A percentile compares a stretch with the other conserved stretches of the same genome.
phyloP scores from a whole-genome alignment of 1,140 invertebrate genomes.

The Anoplophora glabripennis region DNA sequence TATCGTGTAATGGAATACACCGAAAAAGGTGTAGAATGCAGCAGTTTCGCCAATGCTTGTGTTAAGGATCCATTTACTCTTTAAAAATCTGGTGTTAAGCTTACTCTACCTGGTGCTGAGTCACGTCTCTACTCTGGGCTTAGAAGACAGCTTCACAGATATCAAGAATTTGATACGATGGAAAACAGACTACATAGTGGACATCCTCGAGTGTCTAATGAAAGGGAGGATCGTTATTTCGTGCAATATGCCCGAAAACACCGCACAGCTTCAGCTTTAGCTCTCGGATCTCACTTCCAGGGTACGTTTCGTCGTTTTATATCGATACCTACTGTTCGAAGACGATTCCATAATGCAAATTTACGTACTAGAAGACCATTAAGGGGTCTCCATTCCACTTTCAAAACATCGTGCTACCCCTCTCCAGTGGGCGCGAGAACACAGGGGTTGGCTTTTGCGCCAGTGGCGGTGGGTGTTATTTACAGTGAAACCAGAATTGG shows the following conservation, averaged over 20 bases:
- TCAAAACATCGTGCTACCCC: conserved; percentile 5
- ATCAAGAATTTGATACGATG: conserved; percentile 9
- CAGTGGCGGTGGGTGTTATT: conserved; percentile 18
- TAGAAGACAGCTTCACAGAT: no score
- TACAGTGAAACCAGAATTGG: conserved; percentile 12
- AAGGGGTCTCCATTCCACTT: conserved; percentile 4
- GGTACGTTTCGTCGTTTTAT: conserved; percentile 3
- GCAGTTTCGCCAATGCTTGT: no score
- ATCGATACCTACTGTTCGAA: conserved; percentile 7
- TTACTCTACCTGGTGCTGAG: no score
- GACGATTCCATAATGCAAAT: conserved; percentile 2
- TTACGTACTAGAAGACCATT: conserved; percentile 6
- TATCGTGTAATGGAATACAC: no score
- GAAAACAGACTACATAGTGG: conserved; percentile 1
- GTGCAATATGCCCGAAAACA: conserved; percentile 8
- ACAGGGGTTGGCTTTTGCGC: conserved; percentile 5
- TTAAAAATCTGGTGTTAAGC: no score
- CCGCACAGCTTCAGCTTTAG: conserved; percentile 4
- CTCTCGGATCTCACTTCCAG: conserved; percentile 8
- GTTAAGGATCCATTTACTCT: no score
- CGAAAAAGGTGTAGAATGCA: no score
- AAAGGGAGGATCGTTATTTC: conserved; percentile 10
- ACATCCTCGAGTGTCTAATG: background rate
- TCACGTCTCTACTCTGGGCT: no score
- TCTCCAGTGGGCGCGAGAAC: conserved; percentile 7